phyloP scores from a whole-genome alignment of 2,888 invertebrate genomes.

The Drosophila pegasa region DNA sequence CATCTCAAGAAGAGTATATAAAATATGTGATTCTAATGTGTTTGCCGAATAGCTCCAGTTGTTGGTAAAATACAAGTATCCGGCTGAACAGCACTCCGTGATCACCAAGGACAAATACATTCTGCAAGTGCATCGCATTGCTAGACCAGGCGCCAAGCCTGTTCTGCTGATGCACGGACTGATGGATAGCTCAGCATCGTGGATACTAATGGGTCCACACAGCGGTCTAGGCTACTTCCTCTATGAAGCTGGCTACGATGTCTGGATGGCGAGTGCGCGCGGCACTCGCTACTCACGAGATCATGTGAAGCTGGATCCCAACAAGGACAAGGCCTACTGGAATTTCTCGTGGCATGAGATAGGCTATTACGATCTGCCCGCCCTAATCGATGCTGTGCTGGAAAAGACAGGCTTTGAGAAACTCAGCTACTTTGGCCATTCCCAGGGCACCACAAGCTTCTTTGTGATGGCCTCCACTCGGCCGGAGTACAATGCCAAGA shows the following conservation, averaged over 20 bases:
- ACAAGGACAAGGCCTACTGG: slow-evolving; percentile 86
- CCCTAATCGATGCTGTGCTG: slow-evolving; percentile 87
- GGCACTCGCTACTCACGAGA: slow-evolving; percentile 87
- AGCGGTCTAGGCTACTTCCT: slow-evolving; percentile 88
- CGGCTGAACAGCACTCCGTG: slow-evolving; percentile 87
- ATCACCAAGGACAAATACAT: slow-evolving; percentile 91
- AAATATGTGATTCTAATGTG: no score
- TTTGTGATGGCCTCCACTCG: slow-evolving; percentile 85
- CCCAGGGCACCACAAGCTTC: slow-evolving; percentile 87
- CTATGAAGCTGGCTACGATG: slow-evolving; percentile 86
- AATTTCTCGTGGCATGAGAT: slow-evolving; percentile 89
- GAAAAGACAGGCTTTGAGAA: slow-evolving; percentile 85
- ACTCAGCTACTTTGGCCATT: slow-evolving; percentile 88
- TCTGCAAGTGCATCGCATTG: slow-evolving; percentile 90
- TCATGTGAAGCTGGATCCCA: slow-evolving; percentile 85
- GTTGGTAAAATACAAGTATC: slow-evolving; percentile 87
- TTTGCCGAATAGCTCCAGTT: slow-evolving; percentile 64
- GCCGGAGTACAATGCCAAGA: slow-evolving; percentile 86
- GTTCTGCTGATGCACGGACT: slow-evolving; percentile 90
- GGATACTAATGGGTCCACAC: slow-evolving; percentile 89
- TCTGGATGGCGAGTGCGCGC: slow-evolving; percentile 88
- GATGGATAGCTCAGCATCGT: slow-evolving; percentile 89
- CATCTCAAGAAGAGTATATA: no score
- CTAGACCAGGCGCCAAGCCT: slow-evolving; percentile 85
- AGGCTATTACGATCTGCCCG: slow-evolving; percentile 89